phyloP scores from a whole-genome alignment of 2,113 vertebrate genomes.

The Tachuris rubrigastra region DNA sequence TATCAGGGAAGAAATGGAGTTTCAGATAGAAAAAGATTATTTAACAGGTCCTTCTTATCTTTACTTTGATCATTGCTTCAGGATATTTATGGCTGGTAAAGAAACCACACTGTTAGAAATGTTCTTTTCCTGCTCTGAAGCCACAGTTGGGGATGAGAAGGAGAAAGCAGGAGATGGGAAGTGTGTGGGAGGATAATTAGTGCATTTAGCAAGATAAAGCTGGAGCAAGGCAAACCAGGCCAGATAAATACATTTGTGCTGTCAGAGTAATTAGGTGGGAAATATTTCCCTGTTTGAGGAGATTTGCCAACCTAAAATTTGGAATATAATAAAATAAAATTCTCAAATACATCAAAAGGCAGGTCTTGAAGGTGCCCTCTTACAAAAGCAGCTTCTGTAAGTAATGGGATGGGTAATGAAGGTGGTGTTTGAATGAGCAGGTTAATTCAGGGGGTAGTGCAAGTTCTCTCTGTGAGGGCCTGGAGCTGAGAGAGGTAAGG shows the following conservation, averaged over 20 bases:
- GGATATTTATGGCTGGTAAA: background rate
- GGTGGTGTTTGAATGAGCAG: background rate
- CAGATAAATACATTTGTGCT: background rate
- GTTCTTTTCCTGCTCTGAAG: background rate
- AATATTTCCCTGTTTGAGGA: background rate
- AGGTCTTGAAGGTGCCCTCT: background rate
- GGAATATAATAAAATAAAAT: background rate
- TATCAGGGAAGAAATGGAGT: background rate
- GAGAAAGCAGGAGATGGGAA: background rate
- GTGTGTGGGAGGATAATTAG: conserved; percentile 5
- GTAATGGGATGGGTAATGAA: background rate
- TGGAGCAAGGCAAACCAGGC: background rate
- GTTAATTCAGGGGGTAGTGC: background rate
- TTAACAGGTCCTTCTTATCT: background rate
- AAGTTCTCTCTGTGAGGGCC: background rate
- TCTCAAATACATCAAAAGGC: background rate
- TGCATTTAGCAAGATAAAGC: conserved; percentile 11
- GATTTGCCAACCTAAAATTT: background rate
- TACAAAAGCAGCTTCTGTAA: background rate
- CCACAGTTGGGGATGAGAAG: background rate
- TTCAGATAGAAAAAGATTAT: background rate
- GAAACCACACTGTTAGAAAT: background rate
- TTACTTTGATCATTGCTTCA: background rate
- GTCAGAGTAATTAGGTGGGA: background rate
- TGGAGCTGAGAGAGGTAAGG: background rate